Base-by-base conservation (phyloP, 2,888 invertebrate genomes). In the Rambutsinella grinnellia region DNA sequence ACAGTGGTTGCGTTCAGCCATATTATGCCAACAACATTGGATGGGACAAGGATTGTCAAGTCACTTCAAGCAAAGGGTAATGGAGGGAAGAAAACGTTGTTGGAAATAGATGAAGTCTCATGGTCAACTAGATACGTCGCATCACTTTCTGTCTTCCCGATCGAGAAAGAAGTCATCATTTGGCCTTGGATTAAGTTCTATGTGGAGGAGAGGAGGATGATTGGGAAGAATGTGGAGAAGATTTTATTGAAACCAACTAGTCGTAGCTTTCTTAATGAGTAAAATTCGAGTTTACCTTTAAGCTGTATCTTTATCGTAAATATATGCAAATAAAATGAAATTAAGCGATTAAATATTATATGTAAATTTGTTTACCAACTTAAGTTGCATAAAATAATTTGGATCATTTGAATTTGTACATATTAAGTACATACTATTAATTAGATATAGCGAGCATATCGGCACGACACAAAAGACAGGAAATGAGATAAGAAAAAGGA, bases 121-220 rank as follows among this genome's bases (percentile, higher is more conserved):
- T 79, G 71, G 75, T 79, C 76, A 8, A 21, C 76, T 0, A 79
- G 65, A 56, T 65, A 67, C 27, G 71, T 79, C 44, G 75, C 53
- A 2, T 54, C 60, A 1, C 62, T 62, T n/a, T 79, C 79, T 17
- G 51, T 63, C 2, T 76, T 71, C 28, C 75, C 75, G 3, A 44
- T 76, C 2, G 79, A 79, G 24, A 72, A 76, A 21, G 79, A 79
- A 58, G 76, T 79, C 47, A 26, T 79, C 21, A 67, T 79, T 53
- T 79, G 70, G 70, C 79, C 79, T 0, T 79, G 79, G 79, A 57
- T 69, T 2, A 79, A 79, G 27, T 79, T 76, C 49, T 79, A 67
- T 28, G 67, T 79, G 10, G 75, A 79, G 27, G 72, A 71, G 49
- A 70, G 70, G 13, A 65, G 68, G 60, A 62, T 62, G 26, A 67